A percentile compares a stretch with the other conserved stretches of the same genome.
Evolutionary conservation across 2,113 vertebrate genomes (phyloP).

Genomic region (Origma solitaria): DNA sequence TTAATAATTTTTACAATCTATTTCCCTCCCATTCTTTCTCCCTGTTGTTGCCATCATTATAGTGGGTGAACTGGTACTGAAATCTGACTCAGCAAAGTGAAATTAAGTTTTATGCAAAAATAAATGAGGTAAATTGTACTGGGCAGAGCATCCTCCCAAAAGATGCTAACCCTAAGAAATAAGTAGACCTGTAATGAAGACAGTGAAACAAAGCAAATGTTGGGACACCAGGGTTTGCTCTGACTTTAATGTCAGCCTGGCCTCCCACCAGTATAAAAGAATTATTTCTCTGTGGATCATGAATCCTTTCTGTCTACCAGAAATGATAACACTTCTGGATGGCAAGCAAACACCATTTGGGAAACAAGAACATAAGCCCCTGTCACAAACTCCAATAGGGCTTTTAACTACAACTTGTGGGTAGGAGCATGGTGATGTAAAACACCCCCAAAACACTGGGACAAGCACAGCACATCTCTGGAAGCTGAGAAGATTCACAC

Average conservation of each 20-base stretch:
- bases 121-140: background rate
- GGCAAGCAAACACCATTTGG: background rate
- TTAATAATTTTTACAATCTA: background rate
- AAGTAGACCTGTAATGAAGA: background rate
- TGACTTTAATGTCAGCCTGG: background rate
- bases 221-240: background rate
- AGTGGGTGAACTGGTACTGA: background rate
- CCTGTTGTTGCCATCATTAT: background rate
- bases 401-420: background rate
- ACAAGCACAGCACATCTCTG: background rate
- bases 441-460: background rate
- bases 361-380: background rate
- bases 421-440: background rate
- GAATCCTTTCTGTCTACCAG: background rate
- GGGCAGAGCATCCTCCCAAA: background rate
- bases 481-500: background rate
- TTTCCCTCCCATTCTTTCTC: background rate
- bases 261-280: background rate
- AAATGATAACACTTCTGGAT: background rate
- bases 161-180: background rate
- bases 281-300: background rate
- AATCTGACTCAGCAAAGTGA: background rate
- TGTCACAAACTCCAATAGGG: background rate
- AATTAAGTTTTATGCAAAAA: background rate
- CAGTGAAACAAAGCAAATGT: background rate